A percentile compares a stretch with the other conserved stretches of the same genome.
Conservation (phyloP, 2,797 vertebrate genomes). For the Clamator glandarius region DNA sequence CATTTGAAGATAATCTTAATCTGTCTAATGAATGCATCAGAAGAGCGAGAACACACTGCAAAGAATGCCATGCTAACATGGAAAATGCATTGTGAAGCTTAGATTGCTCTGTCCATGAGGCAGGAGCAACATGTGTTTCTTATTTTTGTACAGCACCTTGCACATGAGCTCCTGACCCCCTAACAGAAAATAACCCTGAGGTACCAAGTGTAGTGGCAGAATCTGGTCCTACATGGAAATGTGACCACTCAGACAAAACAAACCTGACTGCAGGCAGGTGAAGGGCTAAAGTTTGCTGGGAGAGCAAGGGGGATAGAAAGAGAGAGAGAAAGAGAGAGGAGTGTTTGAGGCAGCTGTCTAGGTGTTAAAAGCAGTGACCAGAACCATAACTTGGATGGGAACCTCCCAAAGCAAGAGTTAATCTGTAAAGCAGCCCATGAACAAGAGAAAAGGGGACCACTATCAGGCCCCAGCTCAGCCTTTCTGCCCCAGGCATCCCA, state of each 20-base stretch:
- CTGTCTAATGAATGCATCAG: neutral
- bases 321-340: neutral
- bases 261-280: neutral
- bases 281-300: neutral
- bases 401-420: neutral
- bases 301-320: neutral
- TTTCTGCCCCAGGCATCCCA: neutral
- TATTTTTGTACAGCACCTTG: neutral
- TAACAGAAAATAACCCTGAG: neutral
- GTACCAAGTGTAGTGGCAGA: neutral
- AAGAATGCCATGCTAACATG: neutral
- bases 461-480: neutral
- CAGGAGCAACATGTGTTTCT: neutral
- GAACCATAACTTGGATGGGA: neutral
- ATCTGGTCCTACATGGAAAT: neutral
- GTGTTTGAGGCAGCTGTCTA: neutral
- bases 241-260: neutral
- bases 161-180: neutral
- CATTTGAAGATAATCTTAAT: neutral
- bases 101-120: neutral
- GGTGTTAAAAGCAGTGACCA: neutral
- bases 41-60: neutral
- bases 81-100: neutral
- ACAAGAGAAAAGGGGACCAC: neutral
- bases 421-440: neutral